These are phyloP conservation scores for Branchellion lobata DNA, from an alignment of 2,888 invertebrate genomes.

Conservation along the genomic window DNA sequence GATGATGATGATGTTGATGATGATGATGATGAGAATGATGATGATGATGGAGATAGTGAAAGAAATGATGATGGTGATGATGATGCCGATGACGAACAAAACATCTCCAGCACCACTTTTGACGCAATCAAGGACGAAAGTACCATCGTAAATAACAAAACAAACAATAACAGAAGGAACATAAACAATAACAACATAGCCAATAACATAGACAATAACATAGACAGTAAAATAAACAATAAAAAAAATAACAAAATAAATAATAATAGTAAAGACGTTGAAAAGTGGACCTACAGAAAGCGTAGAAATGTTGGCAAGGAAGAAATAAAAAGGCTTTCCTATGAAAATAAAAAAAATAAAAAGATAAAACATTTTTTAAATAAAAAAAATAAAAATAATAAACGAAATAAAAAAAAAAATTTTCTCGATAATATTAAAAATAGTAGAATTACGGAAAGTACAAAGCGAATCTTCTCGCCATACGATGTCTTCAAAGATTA, in stretches of 20 bases:
- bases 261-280: too few species aligned
- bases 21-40: too few species aligned
- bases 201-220: too few species aligned
- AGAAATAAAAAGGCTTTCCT: too few species aligned
- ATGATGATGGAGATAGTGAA: too few species aligned
- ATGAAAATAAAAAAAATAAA: background rate
- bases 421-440: too few species aligned
- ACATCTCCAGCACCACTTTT: background rate
- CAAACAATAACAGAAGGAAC: background rate
- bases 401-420: background rate
- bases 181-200: too few species aligned
- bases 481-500: background rate
- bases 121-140: background rate
- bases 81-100: background rate
- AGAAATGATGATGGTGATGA: too few species aligned
- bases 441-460: background rate
- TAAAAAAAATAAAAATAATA: background rate
- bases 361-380: background rate
- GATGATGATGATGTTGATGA: background rate
- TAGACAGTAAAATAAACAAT: too few species aligned
- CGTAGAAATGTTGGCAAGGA: too few species aligned
- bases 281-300: too few species aligned
- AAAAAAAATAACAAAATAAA: too few species aligned
- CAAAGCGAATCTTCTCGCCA: background rate
- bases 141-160: background rate